Evolutionary conservation across 1,140 invertebrate species (phyloP).

Genomic region (Cotesia chilonis): DNA sequence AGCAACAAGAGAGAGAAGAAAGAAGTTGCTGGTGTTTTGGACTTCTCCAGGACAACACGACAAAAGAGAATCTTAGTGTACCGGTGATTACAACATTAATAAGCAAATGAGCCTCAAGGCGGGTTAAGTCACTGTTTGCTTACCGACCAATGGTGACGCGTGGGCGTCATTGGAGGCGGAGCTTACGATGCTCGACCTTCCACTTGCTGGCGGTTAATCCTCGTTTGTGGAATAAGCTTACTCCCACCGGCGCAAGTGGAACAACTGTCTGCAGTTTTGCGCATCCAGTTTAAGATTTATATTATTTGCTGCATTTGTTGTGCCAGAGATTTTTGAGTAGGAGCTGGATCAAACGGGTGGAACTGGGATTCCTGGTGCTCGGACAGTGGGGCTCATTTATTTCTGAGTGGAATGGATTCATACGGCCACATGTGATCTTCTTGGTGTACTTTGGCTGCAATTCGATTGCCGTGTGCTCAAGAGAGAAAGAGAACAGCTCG

Average conservation of each 20-base stretch:
- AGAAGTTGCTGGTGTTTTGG: conserved; percentile 37
- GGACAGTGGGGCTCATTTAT: background rate
- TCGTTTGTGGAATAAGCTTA: conserved; percentile 6
- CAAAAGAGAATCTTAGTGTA: conserved; percentile 59
- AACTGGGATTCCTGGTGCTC: background rate
- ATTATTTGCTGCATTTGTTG: too few relatives aligned
- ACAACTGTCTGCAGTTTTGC: too few relatives aligned
- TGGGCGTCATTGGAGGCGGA: conserved; percentile 59
- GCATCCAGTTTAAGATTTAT: too few relatives aligned
- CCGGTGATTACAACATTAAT: conserved; percentile 67
- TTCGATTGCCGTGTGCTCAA: too few relatives aligned
- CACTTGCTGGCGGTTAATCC: conserved; percentile 30
- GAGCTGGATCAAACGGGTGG: too few relatives aligned
- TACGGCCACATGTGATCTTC: background rate
- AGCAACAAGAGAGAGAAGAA: background rate
- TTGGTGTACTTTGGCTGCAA: background rate
- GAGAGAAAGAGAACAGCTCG: background rate
- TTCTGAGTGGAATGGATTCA: background rate
- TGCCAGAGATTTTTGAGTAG: too few relatives aligned
- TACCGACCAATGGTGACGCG: conserved; percentile 54
- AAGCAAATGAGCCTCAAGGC: conserved; percentile 66
- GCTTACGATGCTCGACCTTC: conserved; percentile 56
- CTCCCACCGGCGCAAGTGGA: background rate
- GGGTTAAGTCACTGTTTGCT: conserved; percentile 46
- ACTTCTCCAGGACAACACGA: conserved; percentile 48